A percentile compares a stretch with the other conserved stretches of the same genome.
Evolutionary conservation across 1,140 invertebrate genomes (phyloP).

Genomic region (Tribolium madens): DNA sequence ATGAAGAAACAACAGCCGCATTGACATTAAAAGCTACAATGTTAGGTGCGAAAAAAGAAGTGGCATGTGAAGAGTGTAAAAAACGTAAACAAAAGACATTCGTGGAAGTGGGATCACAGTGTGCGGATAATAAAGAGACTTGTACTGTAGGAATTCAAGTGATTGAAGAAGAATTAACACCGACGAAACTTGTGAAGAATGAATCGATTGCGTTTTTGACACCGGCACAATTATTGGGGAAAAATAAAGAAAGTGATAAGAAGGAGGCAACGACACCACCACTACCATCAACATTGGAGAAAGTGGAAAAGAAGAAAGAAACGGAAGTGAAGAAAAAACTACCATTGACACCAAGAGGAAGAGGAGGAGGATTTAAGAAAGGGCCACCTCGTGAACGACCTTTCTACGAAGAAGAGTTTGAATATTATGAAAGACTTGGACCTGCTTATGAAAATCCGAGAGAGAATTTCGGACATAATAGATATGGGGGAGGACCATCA

Average conservation of each 20-base stretch:
- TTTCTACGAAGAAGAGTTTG: background rate
- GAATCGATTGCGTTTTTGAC: slow-evolving; percentile 55
- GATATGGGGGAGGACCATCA: background rate
- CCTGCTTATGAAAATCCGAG: background rate
- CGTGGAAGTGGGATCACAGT: slow-evolving; percentile 16
- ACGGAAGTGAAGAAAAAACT: slow-evolving; percentile 2
- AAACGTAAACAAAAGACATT: slow-evolving; percentile 13
- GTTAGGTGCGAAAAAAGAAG: background rate
- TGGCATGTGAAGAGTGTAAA: slow-evolving; percentile 27
- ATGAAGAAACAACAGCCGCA: background rate
- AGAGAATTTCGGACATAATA: background rate
- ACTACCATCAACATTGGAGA: too few relatives aligned
- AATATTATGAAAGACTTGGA: background rate
- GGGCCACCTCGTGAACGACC: background rate
- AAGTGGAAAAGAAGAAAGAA: slow-evolving; percentile 3
- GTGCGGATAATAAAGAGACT: background rate
- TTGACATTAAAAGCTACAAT: slow-evolving; percentile 8
- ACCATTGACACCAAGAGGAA: background rate
- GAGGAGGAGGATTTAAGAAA: background rate
- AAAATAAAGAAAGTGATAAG: slow-evolving; percentile 19
- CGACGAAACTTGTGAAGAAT: slow-evolving; percentile 42
- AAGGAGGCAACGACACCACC: too few relatives aligned
- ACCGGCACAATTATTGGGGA: slow-evolving; percentile 51
- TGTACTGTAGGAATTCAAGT: slow-evolving; percentile 47
- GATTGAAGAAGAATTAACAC: slow-evolving; percentile 49